Percentiles rank a stretch among this genome's conserved stretches.
phyloP scores from a whole-genome alignment of 64 coral and sea anemone species.

The Exaiptasia diaphana region DNA sequence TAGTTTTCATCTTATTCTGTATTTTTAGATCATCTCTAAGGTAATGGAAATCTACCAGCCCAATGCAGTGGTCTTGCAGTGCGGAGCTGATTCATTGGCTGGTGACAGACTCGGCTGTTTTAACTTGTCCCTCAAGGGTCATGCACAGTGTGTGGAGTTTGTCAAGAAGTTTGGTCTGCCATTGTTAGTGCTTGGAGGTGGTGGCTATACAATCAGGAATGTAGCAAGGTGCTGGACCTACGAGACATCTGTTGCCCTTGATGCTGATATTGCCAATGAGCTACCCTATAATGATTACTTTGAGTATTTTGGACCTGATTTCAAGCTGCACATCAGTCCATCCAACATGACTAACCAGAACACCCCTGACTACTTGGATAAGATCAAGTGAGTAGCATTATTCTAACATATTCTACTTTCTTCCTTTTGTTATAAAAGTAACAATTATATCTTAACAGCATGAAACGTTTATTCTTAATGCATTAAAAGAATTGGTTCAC shows the following conservation, averaged over 20 bases:
- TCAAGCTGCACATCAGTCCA: slow-evolving; percentile 98
- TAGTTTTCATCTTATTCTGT: background rate
- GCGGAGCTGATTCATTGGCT: slow-evolving; percentile 94
- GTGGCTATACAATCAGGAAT: slow-evolving; percentile 95
- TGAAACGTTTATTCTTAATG: too few relatives aligned
- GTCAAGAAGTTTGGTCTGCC: slow-evolving; percentile 97
- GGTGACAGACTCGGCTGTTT: slow-evolving; percentile 97
- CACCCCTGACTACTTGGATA: slow-evolving; percentile 90
- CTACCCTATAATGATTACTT: slow-evolving; percentile 99
- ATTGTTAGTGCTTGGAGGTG: slow-evolving; percentile 83
- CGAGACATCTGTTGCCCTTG: slow-evolving; percentile 90
- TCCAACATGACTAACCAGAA: slow-evolving; percentile 99
- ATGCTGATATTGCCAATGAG: slow-evolving; percentile 97
- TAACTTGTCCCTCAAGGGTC: slow-evolving; percentile 93
- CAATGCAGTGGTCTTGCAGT: slow-evolving; percentile 97
- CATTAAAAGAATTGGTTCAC: too few relatives aligned
- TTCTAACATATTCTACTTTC: too few relatives aligned
- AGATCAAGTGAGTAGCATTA: slow-evolving; percentile 85
- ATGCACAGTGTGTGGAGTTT: slow-evolving; percentile 97
- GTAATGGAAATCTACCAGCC: slow-evolving; percentile 99
- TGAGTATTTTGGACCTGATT: slow-evolving; percentile 99
- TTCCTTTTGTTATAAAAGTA: too few relatives aligned
- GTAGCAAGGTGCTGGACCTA: slow-evolving; percentile 98
- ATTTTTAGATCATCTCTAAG: slow-evolving; percentile 75
- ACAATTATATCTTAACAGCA: too few relatives aligned